Base-by-base conservation (phyloP, 30 jellyfish, hydroid and myxozoan species). In the Morbakka virulenta region DNA sequence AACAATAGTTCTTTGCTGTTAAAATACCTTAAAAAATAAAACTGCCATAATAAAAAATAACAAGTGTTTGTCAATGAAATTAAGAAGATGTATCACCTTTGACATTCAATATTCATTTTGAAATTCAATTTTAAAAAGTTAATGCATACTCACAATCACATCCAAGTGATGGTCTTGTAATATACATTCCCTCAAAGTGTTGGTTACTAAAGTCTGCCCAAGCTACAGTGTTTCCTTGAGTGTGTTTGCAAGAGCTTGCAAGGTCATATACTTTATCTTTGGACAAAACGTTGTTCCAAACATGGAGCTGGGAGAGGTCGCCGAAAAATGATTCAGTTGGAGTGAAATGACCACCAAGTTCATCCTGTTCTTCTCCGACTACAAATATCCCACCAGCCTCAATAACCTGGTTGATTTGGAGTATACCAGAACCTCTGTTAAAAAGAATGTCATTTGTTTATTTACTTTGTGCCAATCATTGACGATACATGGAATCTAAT, bases 281-380 rank as follows among this genome's bases (percentile, higher is more conserved):
- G 1, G 95, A 84, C 24, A 91, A 69, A 20, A 67, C 96, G 13
- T 84, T 64, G 30, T 79, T 82, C 96, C 96, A 91, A 2, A 91
- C 82, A 68, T 91, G 84, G 69, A 91, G 67, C 64, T 91, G 98
- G 64, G 95, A 78, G 78, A 91, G 68, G 74, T 91, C 98, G 20
- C 98, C 98, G 50, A 81, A 77, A 87, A 91, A 91, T 26, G 98
- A 91, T 49, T 91, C 98, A 17, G 85, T 67, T 71, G 98, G 96
- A 9, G 98, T 91, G 50, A 91, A 91, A 17, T 80, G 78, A 13
- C 85, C 91, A 26, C 96, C 98, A 3, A 77, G 26, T 62, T 77
- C 95, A 80, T 91, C 98, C 49, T 91, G 98, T 73, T 91, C 98
- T 76, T 91, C 98, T 0, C 98, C 98, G 64, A 91, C 61, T 17